A percentile compares a stretch with the other conserved stretches of the same genome.
These are phyloP conservation scores for Acrossocheilus fasciatus DNA, from an alignment of 2,797 vertebrate species.

Conservation along the genomic window DNA sequence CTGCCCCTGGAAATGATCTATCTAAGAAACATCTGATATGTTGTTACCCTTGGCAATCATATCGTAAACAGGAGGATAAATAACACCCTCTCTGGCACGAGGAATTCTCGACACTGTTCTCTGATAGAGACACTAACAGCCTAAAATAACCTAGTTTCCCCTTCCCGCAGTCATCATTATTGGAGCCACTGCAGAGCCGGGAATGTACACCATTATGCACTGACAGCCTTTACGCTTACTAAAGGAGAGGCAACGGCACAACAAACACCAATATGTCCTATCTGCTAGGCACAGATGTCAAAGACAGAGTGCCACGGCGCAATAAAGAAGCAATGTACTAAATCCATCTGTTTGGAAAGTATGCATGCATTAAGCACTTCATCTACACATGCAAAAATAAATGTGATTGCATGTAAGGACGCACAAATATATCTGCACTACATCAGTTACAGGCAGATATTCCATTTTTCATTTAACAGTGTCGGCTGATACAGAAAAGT, in stretches of 20 bases:
- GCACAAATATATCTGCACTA: background rate
- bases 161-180: constrained; percentile 68
- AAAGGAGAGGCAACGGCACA: constrained; percentile 55
- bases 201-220: constrained; percentile 65
- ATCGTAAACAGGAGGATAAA: constrained; percentile 65
- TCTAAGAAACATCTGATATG: constrained; percentile 61
- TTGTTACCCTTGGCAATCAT: constrained; percentile 65
- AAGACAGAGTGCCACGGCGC: constrained; percentile 45
- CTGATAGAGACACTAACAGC: constrained; percentile 61
- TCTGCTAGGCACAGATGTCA: constrained; percentile 56
- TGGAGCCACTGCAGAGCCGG: constrained; percentile 61
- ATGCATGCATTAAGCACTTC: constrained; percentile 6
- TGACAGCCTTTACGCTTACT: constrained; percentile 58
- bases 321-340: constrained; percentile 33
- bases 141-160: constrained; percentile 67
- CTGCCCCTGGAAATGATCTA: constrained; percentile 60
- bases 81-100: constrained; percentile 58
- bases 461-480: background rate
- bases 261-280: constrained; percentile 61
- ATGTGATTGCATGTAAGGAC: background rate
- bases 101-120: constrained; percentile 51
- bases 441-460: background rate
- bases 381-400: constrained; percentile 18
- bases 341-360: constrained; percentile 9
- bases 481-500: background rate